Evolutionary conservation across 64 coral and sea anemone genomes (phyloP), one percentile per base, ranked within the genome.

Genomic region (Dendronephthya gigantea): DNA sequence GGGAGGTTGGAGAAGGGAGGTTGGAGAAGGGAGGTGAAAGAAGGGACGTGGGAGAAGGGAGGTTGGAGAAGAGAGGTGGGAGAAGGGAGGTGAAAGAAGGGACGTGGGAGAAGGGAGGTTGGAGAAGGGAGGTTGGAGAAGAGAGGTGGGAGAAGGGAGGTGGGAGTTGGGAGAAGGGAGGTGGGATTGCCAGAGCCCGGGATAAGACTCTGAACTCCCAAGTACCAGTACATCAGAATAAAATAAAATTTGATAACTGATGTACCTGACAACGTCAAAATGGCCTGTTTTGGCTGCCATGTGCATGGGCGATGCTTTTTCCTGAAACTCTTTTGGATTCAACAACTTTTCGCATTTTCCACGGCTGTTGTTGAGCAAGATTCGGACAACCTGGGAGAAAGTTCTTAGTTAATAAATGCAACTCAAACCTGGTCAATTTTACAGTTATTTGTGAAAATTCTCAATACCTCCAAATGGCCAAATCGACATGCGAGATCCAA

Each of bases 401-500:
- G 29, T 36, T 33, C 7, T 13, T 62, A 1, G n/a, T 62, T 23
- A 62, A 1, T 12, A 62, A 62, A n/a, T 62, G 6, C 1, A 62
- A 1, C 6, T 23, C 55, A 62, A 17, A 1, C 17, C 7, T 15
- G 3, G 7, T 62, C 25, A 62, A 23, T 27, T n/a, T n/a, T n/a
- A n/a, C n/a, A n/a, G n/a, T n/a, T 28, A 48, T 83, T 76, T 32
- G 5, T 27, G 13, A 84, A 23, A 52, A 51, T 25, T 8, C 9
- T 4, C 8, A 29, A 16, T 81, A 96, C 94, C 84, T 97, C 91
- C 27, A 66, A 37, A 68, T 91, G 92, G 22, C 94, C 94, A 90
- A 89, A 97, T 93, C 92, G 90, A 89, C 94, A 93, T 1, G 94
- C 94, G 43, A 97, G 69, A 35, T 97, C 94, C 50, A 97, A 72